These are phyloP conservation scores for Circaetus cinerascens DNA, from an alignment of 2,113 vertebrate genomes.

Conservation along the genomic window DNA sequence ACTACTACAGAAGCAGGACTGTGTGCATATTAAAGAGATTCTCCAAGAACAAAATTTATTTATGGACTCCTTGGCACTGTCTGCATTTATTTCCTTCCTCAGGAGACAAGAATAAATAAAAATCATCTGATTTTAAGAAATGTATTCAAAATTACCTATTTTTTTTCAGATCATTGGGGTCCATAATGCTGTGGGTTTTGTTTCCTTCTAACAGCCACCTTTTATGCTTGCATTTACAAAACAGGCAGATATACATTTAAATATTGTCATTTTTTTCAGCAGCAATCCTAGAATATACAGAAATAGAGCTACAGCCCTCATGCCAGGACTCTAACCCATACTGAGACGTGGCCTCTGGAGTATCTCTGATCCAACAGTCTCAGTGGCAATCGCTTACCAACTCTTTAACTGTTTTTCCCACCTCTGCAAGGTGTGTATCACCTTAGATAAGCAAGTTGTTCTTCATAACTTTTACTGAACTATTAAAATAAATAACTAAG, in stretches of 20 bases:
- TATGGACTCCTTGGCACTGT: slow-evolving; percentile 1
- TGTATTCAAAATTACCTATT: not conserved
- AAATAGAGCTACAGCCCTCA: not conserved
- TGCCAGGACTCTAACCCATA: not conserved
- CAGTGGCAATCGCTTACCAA: too few relatives aligned
- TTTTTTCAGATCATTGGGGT: not conserved
- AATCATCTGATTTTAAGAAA: not conserved
- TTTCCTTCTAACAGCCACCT: not conserved
- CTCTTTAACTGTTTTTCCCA: too few relatives aligned
- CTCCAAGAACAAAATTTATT: slow-evolving; percentile 11
- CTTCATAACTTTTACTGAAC: not conserved
- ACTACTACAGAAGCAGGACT: not conserved
- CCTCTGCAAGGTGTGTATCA: too few relatives aligned
- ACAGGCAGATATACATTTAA: not conserved
- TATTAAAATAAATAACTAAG: not conserved
- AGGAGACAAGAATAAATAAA: not conserved
- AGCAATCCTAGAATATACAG: not conserved
- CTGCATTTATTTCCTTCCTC: not conserved
- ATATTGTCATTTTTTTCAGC: not conserved
- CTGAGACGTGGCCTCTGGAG: not conserved
- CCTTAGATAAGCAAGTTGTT: too few relatives aligned
- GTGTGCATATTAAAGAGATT: slow-evolving; percentile 36
- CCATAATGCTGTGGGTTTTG: fast-evolving
- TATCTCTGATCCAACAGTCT: not conserved
- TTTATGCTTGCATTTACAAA: not conserved